A percentile compares a stretch with the other conserved stretches of the same genome.
These are phyloP conservation scores for Chrysotoxum bicinctum DNA, from an alignment of 2,888 invertebrate species.

Conservation along the genomic window DNA sequence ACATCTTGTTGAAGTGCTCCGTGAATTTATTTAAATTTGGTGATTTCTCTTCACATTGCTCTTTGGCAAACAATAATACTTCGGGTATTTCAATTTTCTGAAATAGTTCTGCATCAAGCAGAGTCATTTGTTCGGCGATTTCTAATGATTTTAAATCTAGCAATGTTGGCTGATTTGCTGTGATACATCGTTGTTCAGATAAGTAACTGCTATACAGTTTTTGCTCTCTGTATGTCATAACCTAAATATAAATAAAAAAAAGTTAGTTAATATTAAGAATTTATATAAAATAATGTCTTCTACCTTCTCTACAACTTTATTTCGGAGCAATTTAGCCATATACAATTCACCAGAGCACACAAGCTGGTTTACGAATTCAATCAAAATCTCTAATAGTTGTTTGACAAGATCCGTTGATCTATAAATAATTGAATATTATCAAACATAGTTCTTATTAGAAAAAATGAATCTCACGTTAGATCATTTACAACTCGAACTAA, in stretches of 20 bases:
- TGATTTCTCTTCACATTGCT: constrained; percentile 98
- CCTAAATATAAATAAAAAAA: constrained; percentile 70
- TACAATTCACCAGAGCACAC: constrained; percentile 95
- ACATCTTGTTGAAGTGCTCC: constrained; percentile 99
- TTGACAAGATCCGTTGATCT: constrained; percentile 93
- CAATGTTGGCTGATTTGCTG: constrained; percentile 85
- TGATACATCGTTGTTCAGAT: constrained; percentile 83
- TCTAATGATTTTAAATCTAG: constrained; percentile 97
- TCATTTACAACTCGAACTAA: constrained; percentile 97
- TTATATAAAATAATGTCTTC: constrained; percentile 74
- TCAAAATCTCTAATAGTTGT: constrained; percentile 89
- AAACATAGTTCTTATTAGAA: not conserved
- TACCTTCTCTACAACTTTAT: constrained; percentile 94
- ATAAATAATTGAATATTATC: constrained; percentile 74
- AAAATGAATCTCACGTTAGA: constrained; percentile 89
- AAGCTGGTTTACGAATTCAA: constrained; percentile 96
- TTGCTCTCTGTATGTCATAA: constrained; percentile 79
- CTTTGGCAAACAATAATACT: constrained; percentile 97
- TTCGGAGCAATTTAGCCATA: constrained; percentile 93
- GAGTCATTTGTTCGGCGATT: constrained; percentile 99
- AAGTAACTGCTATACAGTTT: constrained; percentile 74
- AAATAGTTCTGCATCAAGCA: constrained; percentile 96
- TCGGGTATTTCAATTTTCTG: constrained; percentile 98
- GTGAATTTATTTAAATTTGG: constrained; percentile 98
- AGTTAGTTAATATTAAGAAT: not conserved